Evolutionary conservation across 2,113 vertebrate species (phyloP).

Genomic region (Oncorhynchus tshawytscha): DNA sequence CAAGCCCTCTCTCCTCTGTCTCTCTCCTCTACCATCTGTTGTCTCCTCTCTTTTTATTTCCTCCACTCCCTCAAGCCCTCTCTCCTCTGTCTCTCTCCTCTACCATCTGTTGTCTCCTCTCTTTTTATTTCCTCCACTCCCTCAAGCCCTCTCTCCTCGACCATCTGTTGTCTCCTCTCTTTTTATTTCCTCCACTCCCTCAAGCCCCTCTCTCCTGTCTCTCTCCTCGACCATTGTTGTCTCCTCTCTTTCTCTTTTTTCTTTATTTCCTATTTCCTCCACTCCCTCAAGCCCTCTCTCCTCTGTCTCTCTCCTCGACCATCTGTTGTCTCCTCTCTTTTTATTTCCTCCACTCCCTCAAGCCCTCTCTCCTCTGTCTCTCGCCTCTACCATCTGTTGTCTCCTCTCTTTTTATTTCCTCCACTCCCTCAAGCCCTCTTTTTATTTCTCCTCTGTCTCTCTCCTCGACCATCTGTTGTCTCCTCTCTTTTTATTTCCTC

Average conservation of each 20-base stretch:
- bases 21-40: not conserved
- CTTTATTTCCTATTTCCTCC: slow-evolving; percentile 23
- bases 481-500: slow-evolving; percentile 22
- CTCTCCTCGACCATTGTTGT: slow-evolving; percentile 6
- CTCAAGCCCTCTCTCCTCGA: slow-evolving; percentile 4
- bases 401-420: slow-evolving; percentile 19
- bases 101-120: not conserved
- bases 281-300: slow-evolving; percentile 10
- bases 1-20: slow-evolving; percentile 3
- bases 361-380: not conserved
- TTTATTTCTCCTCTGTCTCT: not conserved
- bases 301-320: too few relatives aligned
- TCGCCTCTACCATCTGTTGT: not conserved
- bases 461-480: not conserved
- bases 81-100: not conserved
- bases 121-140: slow-evolving; percentile 22
- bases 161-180: slow-evolving; percentile 7
- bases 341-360: slow-evolving; percentile 22
- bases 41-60: slow-evolving; percentile 21
- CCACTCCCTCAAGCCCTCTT: slow-evolving; percentile 9
- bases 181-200: slow-evolving; percentile 21
- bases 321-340: slow-evolving; percentile 9
- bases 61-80: slow-evolving; percentile 7
- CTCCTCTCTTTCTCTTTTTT: slow-evolving; percentile 12
- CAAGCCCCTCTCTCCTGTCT: too few relatives aligned